A percentile compares a stretch with the other conserved stretches of the same genome.
Evolutionary conservation across 2,888 invertebrate genomes (phyloP).

Genomic region (Lepidocyrtinus sp.): DNA sequence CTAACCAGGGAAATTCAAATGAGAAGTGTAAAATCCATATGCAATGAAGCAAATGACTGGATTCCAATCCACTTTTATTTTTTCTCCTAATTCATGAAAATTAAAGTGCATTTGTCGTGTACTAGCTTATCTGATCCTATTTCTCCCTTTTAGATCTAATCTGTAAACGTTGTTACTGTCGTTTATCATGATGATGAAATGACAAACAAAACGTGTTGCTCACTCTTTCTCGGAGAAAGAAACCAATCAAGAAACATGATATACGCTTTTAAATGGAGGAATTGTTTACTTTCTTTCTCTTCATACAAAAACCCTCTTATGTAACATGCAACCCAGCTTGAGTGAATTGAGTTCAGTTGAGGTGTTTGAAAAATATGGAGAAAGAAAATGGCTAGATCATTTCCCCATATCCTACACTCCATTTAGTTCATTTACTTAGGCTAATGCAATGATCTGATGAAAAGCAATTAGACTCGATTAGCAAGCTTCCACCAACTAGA

Average conservation of each 20-base stretch:
- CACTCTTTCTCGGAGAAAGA: neutral
- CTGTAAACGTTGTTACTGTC: neutral
- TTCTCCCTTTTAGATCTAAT: neutral
- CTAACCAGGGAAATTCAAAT: too few species aligned
- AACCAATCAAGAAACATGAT: neutral
- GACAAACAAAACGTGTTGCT: neutral
- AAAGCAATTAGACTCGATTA: conserved; percentile 68
- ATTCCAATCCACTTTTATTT: too few species aligned
- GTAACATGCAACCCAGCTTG: neutral
- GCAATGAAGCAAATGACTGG: too few species aligned
- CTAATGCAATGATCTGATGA: conserved; percentile 63
- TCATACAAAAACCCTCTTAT: too few species aligned
- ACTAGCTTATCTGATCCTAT: neutral
- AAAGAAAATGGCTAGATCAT: conserved; percentile 37
- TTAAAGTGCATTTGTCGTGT: too few species aligned
- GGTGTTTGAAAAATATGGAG: neutral
- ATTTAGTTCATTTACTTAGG: conserved; percentile 51
- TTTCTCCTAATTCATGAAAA: too few species aligned
- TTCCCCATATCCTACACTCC: conserved; percentile 34
- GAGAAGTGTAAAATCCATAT: too few species aligned
- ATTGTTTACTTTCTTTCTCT: neutral
- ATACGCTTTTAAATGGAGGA: neutral
- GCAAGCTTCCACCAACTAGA: too few species aligned
- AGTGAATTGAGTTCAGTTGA: neutral
- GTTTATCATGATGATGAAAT: neutral